These are phyloP conservation scores for Rhingia campestris DNA, from an alignment of 2,888 invertebrate genomes.

Conservation along the genomic window DNA sequence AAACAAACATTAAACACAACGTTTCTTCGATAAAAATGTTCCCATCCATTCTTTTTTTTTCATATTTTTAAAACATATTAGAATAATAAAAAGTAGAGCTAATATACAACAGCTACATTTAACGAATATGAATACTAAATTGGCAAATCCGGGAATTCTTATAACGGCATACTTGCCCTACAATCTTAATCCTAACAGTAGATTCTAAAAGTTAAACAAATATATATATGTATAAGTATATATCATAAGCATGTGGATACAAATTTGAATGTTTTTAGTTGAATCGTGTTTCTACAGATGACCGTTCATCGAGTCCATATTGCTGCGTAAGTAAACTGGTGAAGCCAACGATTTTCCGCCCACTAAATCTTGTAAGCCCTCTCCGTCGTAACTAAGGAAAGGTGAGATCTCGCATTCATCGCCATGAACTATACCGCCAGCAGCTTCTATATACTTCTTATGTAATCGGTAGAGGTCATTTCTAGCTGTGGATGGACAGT, in stretches of 20 bases:
- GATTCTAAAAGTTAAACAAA: slow-evolving; percentile 29
- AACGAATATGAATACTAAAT: slow-evolving; percentile 63
- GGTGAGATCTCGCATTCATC: slow-evolving; percentile 95
- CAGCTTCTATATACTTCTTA: slow-evolving; percentile 89
- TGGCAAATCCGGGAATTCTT: slow-evolving; percentile 62
- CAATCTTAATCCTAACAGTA: slow-evolving; percentile 34
- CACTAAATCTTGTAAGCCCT: slow-evolving; percentile 88
- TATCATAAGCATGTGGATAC: slow-evolving; percentile 24
- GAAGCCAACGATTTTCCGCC: slow-evolving; percentile 87
- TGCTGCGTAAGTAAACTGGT: slow-evolving; percentile 86
- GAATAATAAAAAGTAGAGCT: slow-evolving; percentile 16
- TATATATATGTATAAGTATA: slow-evolving; percentile 16
- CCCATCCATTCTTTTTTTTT: not conserved
- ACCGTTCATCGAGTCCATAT: slow-evolving; percentile 80
- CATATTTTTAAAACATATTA: slow-evolving; percentile 9
- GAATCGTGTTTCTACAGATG: slow-evolving; percentile 77
- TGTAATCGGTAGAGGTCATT: slow-evolving; percentile 90
- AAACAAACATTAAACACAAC: slow-evolving; percentile 14
- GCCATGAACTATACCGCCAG: slow-evolving; percentile 89
- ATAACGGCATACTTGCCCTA: slow-evolving; percentile 24
- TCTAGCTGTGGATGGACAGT: slow-evolving; percentile 94
- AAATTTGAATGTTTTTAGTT: slow-evolving; percentile 39
- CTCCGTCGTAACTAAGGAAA: slow-evolving; percentile 94
- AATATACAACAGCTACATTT: slow-evolving; percentile 36
- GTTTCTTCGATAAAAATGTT: not conserved